Base-by-base conservation (phyloP, 1,140 invertebrate genomes). In the Reticulitermes speratus region DNA sequence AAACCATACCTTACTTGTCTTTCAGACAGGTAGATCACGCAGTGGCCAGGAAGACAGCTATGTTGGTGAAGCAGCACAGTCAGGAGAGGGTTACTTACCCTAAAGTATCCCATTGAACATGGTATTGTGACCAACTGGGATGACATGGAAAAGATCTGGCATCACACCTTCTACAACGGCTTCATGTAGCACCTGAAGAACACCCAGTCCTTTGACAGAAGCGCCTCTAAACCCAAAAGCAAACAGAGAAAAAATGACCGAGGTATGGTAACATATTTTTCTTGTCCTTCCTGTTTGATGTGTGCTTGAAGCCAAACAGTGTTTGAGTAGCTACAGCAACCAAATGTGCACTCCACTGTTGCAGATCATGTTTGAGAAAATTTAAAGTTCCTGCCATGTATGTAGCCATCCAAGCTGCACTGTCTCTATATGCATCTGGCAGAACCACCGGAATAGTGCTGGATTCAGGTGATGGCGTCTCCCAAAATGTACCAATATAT, bases 31-130 rank as follows among this genome's bases (percentile, higher is more conserved):
- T 88, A 99, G 99, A 98, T 97, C 99, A 88, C 98, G 98, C 92
- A 99, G 99, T 98, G 98, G 98, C 89, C 97, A 99, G 91, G 99
- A 98, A 92, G 98, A 99, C 93, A 97, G 96, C 84, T 99, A 99
- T 91, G 98, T 99, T 86, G 98, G 98, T 89, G 98, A 99, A 91
- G 98, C 99, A 92, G 98, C 98, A 90, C 98, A 99, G 93, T 96
- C 91, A 99, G 99, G 93, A 95, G 97, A 95, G 97, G 93, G 95
- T 97, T 97, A 91, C 94, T 98, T 88, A 98, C 97, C 87, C 92
- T 99, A 91, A 98, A 98, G 92, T 99, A 99, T 93, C 98, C 98
- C 89, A 98, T 99, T 91, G 97, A 97, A 89, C 97, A 98, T 91
- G 97, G 97, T 89, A 97, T 97, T 90, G 97, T 98, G 87, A 98